Evolutionary conservation across 2,797 vertebrate genomes (phyloP).

Genomic region (Chromobotia macracanthus): DNA sequence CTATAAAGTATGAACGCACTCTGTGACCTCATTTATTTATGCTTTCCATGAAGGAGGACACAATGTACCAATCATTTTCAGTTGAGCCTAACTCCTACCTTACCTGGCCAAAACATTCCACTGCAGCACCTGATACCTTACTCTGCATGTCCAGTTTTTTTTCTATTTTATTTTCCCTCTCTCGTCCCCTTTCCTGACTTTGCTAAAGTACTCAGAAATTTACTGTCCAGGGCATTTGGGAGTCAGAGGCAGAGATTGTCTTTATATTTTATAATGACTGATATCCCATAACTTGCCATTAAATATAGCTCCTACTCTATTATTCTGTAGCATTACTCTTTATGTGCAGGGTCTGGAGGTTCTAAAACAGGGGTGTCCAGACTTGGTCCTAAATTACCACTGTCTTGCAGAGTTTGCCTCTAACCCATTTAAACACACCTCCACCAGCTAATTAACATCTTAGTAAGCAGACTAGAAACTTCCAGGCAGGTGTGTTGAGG

Average conservation of each 20-base stretch:
- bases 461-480: too few species aligned
- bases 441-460: too few species aligned
- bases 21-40: constrained; percentile 48
- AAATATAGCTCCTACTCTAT: constrained; percentile 46
- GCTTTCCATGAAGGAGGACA: constrained; percentile 42
- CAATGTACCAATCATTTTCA: constrained; percentile 47
- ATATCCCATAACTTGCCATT: constrained; percentile 22
- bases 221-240: constrained; percentile 40
- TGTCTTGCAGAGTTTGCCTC: too few species aligned
- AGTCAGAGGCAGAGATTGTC: neutral
- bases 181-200: neutral
- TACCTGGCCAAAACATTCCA: constrained; percentile 56
- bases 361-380: neutral
- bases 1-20: constrained; percentile 50
- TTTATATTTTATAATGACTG: constrained; percentile 17
- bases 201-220: constrained; percentile 64
- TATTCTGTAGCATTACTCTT: constrained; percentile 58
- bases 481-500: too few species aligned
- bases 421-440: too few species aligned
- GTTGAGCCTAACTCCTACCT: constrained; percentile 36
- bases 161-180: too few species aligned
- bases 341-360: constrained; percentile 55
- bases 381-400: too few species aligned
- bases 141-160: constrained; percentile 38
- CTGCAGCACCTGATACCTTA: constrained; percentile 62